Evolutionary conservation across 2,797 vertebrate genomes (phyloP), one percentile per base, ranked within the genome.

Genomic region (Rhyacichthys aspro): DNA sequence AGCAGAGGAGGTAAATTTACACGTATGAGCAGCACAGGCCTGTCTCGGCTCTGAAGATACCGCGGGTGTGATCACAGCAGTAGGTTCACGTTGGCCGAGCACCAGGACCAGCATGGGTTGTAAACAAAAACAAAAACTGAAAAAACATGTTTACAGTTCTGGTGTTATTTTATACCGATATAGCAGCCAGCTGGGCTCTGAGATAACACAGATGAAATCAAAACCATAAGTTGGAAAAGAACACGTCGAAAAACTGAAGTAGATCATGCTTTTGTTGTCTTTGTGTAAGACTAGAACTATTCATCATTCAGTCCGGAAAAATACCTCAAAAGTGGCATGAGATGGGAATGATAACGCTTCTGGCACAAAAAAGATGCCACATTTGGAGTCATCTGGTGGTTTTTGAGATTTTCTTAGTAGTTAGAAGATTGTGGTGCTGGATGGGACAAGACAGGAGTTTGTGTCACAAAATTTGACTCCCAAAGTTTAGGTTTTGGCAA

Each of bases 11-110:
- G 19, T 56, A 55, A 43, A 54, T 69, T 76, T 66, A 55, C 71
- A 72, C 59, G 50, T 44, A 56, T 39, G 55, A 59, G 49, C 59
- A 38, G 34, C 54, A 59, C 50, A 66, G 61, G 56, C 54, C 34
- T 15, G 69, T 72, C 39, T 70, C 28, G 32, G 48, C 52, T 74
- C 61, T 56, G 60, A 63, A 79, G 43, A 73, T 42, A 59, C 53
- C 3, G 18, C 55, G 67, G 59, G 68, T 78, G 77, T 72, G 72
- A 81, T 83, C 68, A 59, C 70, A 73, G 75, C 72, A 69, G 74
- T 71, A 58, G 72, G 74, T 74, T 79, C 59, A 57, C 59, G 14
- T 61, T 78, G 79, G 74, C 34, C 15, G 44, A 6, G 55, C 54
- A 76, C 74, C 72, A 78, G 64, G 43, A 63, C 47, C 58, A 66